Evolutionary conservation across 92 coral and sea anemone genomes (phyloP), one percentile per base, ranked within the genome.

Genomic region (Diadumene lineata): DNA sequence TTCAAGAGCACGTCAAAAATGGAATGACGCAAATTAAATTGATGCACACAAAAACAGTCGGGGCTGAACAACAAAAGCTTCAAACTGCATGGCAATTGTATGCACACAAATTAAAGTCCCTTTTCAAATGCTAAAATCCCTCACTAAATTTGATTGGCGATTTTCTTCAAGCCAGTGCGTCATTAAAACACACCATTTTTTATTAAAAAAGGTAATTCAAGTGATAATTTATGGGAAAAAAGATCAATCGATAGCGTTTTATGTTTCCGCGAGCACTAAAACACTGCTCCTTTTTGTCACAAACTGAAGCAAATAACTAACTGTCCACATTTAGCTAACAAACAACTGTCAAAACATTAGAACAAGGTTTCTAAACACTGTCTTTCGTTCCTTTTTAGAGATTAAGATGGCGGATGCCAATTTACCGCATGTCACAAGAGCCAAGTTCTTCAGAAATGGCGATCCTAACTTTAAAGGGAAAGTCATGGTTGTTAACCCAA

Each of bases 381-480:
- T n/a, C n/a, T n/a, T 9, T 22, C 7, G 31, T 58, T 58, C 31
- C 26, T 58, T 22, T 7, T 25, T 46, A 81, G 50, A 60, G 74
- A 31, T 66, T 64, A 58, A 34, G 32, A 84, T 84, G 88, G 80
- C 88, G 43, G 84, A 77, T 46, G 58, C 51, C 23, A 79, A 76
- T 1, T 38, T 68, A 17, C 43, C 70, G 7, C 77, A 75, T 34
- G 88, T 77, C 23, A 58, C 75, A 8, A 79, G 62, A 79, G 73
- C 79, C 22, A 64, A 58, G 1, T 68, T 84, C 28, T 84, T 43
- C 73, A 57, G 81, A 33, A 84, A 84, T 51, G 88, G 88, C 58
- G 88, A 84, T 66, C 79, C 58, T 0, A 78, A 72, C 56, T 84
- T 67, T 67, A 76, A 53, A 15, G 88, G 88, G 2, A 84, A 84